Base-by-base conservation (phyloP, 2,113 vertebrate genomes). In the Entelurus aequoreus region DNA sequence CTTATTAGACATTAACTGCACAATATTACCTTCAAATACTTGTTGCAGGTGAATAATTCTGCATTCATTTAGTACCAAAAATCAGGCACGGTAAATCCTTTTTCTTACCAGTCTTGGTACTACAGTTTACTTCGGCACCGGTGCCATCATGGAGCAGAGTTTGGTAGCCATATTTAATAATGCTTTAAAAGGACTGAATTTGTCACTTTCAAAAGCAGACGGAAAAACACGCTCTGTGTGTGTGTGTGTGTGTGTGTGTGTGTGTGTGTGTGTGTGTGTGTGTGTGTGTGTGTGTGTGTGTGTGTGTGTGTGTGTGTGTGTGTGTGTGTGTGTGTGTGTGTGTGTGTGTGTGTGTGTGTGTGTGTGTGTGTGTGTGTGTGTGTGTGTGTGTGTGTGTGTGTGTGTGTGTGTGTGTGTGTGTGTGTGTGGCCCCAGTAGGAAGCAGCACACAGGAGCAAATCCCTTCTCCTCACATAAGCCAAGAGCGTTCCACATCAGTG, bases 191-290 rank as follows among this genome's bases (percentile, higher is more conserved):
- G 79, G 53, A 68, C 77, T 57, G 73, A 78, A 86, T 85, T 83
- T 75, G 84, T 87, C 78, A 86, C 75, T 86, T 86, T 86, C 82
- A 87, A 81, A 85, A 85, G 73, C 85, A 80, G 69, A 70, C 75
- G 78, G 80, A 82, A 84, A 46, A 46, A 11, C 42, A 46, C 42
- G 0, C 42, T 46, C 9, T 1, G 62, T 70, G 79, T 42, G 58
- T 48, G 56, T 35, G 13, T 52, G 36, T 47, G 60, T 46, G 54
- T 54, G 59, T 66, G 42, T 54, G 52, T 65, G 54, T 58, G 53
- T 53, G 53, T 55, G 64, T 70, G 79, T 42, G 58, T 48, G 56
- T 19, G 13, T 52, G 36, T 48, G 60, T 46, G 54, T 54, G 60
- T 66, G 42, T 54, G 52, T 65, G 54, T 59, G 53, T 53, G 53